phyloP scores from a whole-genome alignment of 2,113 vertebrate species.

The Pyrgilauda ruficollis region DNA sequence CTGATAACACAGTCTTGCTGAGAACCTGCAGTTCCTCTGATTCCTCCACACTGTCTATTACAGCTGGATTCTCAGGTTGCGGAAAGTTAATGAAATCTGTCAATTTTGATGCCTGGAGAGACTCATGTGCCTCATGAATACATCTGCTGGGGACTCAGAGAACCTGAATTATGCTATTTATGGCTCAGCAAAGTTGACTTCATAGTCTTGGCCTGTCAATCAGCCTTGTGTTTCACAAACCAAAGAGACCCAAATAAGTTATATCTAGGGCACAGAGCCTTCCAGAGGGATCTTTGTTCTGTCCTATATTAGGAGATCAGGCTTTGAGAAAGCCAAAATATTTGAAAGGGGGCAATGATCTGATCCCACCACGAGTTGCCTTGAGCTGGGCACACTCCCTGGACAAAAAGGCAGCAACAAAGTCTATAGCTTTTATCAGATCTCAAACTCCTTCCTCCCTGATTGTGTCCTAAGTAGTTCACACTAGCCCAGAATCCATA shows the following conservation, averaged over 20 bases:
- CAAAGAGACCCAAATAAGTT: background rate
- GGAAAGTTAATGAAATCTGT: slow-evolving; percentile 50
- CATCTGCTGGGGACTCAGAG: background rate
- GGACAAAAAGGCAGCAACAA: background rate
- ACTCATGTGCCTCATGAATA: background rate
- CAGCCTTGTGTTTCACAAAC: background rate
- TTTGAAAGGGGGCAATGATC: background rate
- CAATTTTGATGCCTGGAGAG: slow-evolving; percentile 31
- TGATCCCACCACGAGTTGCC: background rate
- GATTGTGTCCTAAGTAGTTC: background rate
- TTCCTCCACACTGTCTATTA: background rate
- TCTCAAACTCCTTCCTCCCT: background rate
- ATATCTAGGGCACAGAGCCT: background rate
- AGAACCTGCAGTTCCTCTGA: background rate
- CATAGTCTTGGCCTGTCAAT: background rate
- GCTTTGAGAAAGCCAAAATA: background rate
- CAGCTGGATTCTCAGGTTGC: slow-evolving; percentile 38
- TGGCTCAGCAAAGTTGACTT: background rate
- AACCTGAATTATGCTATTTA: slow-evolving; percentile 37
- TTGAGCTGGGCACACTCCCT: background rate
- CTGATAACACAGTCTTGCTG: slow-evolving; percentile 34
- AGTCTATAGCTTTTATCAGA: background rate
- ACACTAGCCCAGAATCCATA: background rate
- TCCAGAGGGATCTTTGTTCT: background rate
- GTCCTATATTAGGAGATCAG: background rate